phyloP scores from a whole-genome alignment of 1,140 invertebrate genomes.

The Drosophila saltans region DNA sequence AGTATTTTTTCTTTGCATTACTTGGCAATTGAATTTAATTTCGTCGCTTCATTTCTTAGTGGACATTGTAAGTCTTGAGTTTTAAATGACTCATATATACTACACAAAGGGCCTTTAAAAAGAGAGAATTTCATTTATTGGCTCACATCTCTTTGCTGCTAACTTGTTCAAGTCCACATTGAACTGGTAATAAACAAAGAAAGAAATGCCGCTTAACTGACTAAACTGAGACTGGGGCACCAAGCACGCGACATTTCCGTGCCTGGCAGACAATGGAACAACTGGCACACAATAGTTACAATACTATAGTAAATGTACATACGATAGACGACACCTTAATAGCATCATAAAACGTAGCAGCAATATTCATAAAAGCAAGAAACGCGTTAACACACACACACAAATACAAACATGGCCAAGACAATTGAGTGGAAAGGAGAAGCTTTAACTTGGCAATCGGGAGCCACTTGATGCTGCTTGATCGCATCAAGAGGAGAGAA shows the following conservation, averaged over 20 bases:
- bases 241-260: conserved; percentile 53
- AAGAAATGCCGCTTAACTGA: not conserved
- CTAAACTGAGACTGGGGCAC: conserved; percentile 8
- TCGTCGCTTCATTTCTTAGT: conserved; percentile 7
- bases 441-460: conserved; percentile 19
- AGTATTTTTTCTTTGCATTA: conserved; percentile 36
- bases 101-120: not conserved
- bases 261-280: conserved; percentile 53
- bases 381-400: conserved; percentile 27
- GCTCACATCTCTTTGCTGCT: conserved; percentile 1
- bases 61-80: conserved; percentile 20
- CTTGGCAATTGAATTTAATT: conserved; percentile 32
- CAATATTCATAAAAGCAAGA: conserved; percentile 51
- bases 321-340: conserved; percentile 57
- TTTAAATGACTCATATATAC: not conserved
- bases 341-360: conserved; percentile 65
- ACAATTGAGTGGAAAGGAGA: conserved; percentile 29
- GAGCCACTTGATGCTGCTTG: conserved; percentile 19
- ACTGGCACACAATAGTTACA: conserved; percentile 53
- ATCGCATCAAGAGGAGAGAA: not conserved
- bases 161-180: conserved; percentile 12
- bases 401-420: conserved; percentile 22
- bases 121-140: conserved; percentile 4
- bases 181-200: conserved; percentile 4
- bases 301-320: not conserved